A percentile compares a stretch with the other conserved stretches of the same genome.
These are phyloP conservation scores for Trachythela sp. DNA, from an alignment of 64 coral and sea anemone genomes.

Conservation along the genomic window DNA sequence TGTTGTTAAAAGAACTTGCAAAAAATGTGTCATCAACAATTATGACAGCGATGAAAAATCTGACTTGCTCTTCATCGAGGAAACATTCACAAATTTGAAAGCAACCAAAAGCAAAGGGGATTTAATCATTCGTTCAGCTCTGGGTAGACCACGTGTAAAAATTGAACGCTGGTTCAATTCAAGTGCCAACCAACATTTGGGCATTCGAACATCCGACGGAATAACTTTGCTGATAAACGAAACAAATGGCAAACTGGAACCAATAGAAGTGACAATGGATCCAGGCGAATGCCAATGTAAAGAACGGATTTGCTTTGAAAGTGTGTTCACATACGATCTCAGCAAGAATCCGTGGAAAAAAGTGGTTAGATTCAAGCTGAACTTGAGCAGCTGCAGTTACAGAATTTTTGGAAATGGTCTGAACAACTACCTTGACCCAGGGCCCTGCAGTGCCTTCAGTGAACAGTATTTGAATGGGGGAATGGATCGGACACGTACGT, in stretches of 20 bases:
- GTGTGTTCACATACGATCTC: not conserved
- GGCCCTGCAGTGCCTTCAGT: conserved; percentile 33
- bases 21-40: conserved; percentile 46
- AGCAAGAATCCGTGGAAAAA: conserved; percentile 5
- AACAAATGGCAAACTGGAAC: conserved; percentile 27
- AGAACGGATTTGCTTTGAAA: not conserved
- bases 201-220: conserved; percentile 35
- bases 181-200: conserved; percentile 8
- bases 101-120: too few relatives aligned
- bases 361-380: conserved; percentile 42
- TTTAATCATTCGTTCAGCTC: too few relatives aligned
- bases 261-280: conserved; percentile 37
- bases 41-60: too few relatives aligned
- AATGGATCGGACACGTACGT: conserved; percentile 55
- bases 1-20: conserved; percentile 31
- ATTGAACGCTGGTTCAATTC: conserved; percentile 31
- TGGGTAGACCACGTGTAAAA: conserved; percentile 12
- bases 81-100: conserved; percentile 30
- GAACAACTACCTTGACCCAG: conserved; percentile 51
- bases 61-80: too few relatives aligned
- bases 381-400: conserved; percentile 49
- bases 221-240: conserved; percentile 28
- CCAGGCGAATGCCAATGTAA: conserved; percentile 31
- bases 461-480: conserved; percentile 38
- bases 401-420: conserved; percentile 33